These are phyloP conservation scores for Craterocephalus amniculus DNA, from an alignment of 2,797 vertebrate genomes.

Conservation along the genomic window DNA sequence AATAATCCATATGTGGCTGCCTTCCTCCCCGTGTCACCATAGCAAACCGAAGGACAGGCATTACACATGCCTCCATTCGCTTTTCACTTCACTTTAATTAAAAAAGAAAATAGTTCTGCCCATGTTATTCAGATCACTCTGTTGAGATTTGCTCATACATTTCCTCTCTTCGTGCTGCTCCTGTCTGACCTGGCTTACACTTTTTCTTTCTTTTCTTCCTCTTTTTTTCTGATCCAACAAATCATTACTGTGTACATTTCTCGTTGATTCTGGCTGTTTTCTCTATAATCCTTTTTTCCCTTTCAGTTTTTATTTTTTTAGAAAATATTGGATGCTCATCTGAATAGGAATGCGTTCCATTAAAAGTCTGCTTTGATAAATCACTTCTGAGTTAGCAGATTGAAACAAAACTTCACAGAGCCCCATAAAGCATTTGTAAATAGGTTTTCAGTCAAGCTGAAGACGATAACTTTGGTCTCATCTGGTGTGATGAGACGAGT, in stretches of 20 bases:
- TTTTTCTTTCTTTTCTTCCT: constrained; percentile 20
- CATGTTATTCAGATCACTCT: constrained; percentile 14
- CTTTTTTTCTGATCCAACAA: constrained; percentile 24
- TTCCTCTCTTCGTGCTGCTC: background rate
- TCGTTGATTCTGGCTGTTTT: background rate
- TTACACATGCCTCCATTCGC: constrained; percentile 5
- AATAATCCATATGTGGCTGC: constrained; percentile 17
- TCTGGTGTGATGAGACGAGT: constrained; percentile 15
- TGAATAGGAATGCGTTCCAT: constrained; percentile 27
- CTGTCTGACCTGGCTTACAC: constrained; percentile 10
- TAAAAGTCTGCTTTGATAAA: constrained; percentile 47
- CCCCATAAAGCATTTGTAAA: constrained; percentile 27
- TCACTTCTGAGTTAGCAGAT: constrained; percentile 59
- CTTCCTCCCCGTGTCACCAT: background rate
- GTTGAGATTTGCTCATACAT: constrained; percentile 20
- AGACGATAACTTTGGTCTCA: constrained; percentile 31
- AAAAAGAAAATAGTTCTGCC: constrained; percentile 17
- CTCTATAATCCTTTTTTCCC: constrained; percentile 4
- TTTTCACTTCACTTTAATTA: constrained; percentile 15
- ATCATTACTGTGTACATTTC: constrained; percentile 4
- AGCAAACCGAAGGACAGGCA: constrained; percentile 35
- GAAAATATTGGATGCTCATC: constrained; percentile 23
- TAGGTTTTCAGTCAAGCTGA: constrained; percentile 9
- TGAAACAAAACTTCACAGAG: constrained; percentile 46
- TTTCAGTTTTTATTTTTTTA: constrained; percentile 1